Conservation (phyloP, 1,140 invertebrate genomes). For the Frieseomelitta varia region DNA sequence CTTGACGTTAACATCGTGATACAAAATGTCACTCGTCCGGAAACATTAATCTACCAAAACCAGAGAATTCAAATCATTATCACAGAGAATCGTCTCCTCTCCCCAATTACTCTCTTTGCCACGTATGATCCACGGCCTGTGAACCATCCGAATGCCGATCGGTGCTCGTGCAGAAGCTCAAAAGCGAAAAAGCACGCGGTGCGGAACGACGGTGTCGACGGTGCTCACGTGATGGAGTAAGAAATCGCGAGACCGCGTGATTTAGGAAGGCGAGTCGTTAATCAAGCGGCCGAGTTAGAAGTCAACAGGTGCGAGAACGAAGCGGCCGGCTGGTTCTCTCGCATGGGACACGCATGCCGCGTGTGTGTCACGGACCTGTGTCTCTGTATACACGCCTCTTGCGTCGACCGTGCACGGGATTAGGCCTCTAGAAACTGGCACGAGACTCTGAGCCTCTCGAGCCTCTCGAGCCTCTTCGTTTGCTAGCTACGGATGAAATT, state of each 20-base stretch:
- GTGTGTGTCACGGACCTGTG: conserved; percentile 47
- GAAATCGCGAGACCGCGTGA: conserved; percentile 61
- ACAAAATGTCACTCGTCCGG: background rate
- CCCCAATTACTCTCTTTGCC: no score
- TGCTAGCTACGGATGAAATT: no score
- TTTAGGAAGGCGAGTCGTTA: conserved; percentile 70
- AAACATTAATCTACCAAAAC: background rate
- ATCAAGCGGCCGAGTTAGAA: conserved; percentile 66
- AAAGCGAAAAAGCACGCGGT: conserved; percentile 34
- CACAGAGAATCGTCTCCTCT: no score
- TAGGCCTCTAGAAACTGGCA: conserved; percentile 13
- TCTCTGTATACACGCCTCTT: background rate
- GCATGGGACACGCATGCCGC: conserved; percentile 61
- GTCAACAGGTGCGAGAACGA: conserved; percentile 67
- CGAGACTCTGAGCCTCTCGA: background rate
- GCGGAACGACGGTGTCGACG: background rate
- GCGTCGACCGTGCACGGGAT: background rate
- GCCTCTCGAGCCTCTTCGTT: background rate
- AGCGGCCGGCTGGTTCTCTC: conserved; percentile 32
- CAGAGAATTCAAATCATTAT: background rate
- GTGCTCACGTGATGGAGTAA: conserved; percentile 47
- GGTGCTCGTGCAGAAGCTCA: background rate
- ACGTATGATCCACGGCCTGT: no score
- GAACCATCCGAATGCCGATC: background rate
- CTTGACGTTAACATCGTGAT: background rate